A percentile compares a stretch with the other conserved stretches of the same genome.
Evolutionary conservation across 1,140 invertebrate genomes (phyloP).

Genomic region (Calephelis nemesis): DNA sequence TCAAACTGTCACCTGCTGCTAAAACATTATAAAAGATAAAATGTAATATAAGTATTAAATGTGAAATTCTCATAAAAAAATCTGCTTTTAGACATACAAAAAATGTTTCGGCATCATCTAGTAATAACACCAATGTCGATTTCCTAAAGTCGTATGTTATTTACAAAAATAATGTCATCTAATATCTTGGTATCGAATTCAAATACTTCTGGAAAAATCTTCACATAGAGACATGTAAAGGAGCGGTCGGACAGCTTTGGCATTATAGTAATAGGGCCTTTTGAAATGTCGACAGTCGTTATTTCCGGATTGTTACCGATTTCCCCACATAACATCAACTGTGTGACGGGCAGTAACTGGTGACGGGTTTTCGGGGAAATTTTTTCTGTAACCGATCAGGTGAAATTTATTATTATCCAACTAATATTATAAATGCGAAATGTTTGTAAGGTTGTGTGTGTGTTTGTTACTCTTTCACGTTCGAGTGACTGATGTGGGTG

Average conservation of each 20-base stretch:
- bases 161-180: neutral
- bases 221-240: constrained; percentile 1
- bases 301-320: constrained; percentile 17
- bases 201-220: neutral
- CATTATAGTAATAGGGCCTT: constrained; percentile 15
- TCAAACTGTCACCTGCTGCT: too few relatives aligned
- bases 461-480: too few relatives aligned
- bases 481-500: too few relatives aligned
- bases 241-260: constrained; percentile 12
- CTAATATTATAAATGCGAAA: too few relatives aligned
- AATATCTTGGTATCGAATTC: neutral
- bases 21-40: neutral
- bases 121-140: too few relatives aligned
- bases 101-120: too few relatives aligned
- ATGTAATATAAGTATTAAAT: neutral
- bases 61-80: too few relatives aligned
- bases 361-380: neutral
- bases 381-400: neutral
- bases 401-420: neutral
- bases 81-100: too few relatives aligned
- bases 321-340: constrained; percentile 5
- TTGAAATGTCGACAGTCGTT: constrained; percentile 14
- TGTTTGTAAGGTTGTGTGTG: too few relatives aligned
- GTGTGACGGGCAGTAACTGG: neutral
- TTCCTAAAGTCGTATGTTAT: too few relatives aligned